Base-by-base conservation (phyloP, 2,797 vertebrate species). In the Morelia viridis region DNA sequence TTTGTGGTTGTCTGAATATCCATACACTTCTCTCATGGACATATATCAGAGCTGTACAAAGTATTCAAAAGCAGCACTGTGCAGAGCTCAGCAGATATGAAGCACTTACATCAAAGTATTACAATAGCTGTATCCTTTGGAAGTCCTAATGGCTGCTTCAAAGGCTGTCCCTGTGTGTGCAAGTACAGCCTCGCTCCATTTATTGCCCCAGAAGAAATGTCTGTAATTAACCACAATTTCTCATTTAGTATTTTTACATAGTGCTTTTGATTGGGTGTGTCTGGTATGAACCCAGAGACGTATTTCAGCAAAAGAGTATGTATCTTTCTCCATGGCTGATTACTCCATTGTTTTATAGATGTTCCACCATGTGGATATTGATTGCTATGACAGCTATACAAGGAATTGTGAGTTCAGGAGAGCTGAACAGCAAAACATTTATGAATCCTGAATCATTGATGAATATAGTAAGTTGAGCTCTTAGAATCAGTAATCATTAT, bases 391-490 rank as follows among this genome's bases (percentile, higher is more conserved):
- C 35, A 50, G 41, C 46, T 35, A 15, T 35, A 9, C 68, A 56
- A 91, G 68, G 58, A 80, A 35, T 11, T 88, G 46, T 62, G 58
- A 83, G 35, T 83, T 60, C 41, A 62, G 91, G 53, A 83, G 86
- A 91, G 17, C 4, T 5, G 8, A 80, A 62, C 24, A 61, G 57
- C 28, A 88, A 62, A 88, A 35, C 8, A 1, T 19, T 35, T 35
- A 15, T 24, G 41, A 91, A 91, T 62, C 91, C 91, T 62, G 58
- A 91, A 64, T 1, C 11, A 15, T 26, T 28, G 26, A 91, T 91
- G 91, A 91, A 91, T 62, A 80, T 88, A 58, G 91, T 91, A 91
- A 91, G 91, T 87, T 62, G 22, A 83, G 28, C 17, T n/a, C 26
- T 60, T 58, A 24, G 15, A 35, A 19, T 58, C 15, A 46, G 24